A percentile compares a stretch with the other conserved stretches of the same genome.
Evolutionary conservation across 2,113 vertebrate species (phyloP).

Genomic region (Podiceps cristatus): DNA sequence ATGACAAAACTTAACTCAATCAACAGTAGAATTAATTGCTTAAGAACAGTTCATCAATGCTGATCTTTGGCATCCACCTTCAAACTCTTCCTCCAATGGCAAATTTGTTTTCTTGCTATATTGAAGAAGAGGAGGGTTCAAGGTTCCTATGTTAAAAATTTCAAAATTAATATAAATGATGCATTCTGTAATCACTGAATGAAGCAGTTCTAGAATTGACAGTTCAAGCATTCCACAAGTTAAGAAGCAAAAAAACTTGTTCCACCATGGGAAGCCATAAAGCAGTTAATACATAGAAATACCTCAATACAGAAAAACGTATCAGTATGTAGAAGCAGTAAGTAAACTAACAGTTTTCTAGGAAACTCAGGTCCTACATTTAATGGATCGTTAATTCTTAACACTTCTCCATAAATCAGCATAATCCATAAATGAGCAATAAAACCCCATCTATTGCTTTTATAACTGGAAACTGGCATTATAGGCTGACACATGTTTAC

Average conservation of each 20-base stretch:
- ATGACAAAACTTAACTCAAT: conserved; percentile 1
- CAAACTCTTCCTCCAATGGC: background rate
- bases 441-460: background rate
- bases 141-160: background rate
- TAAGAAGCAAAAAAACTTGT: background rate
- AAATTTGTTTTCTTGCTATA: background rate
- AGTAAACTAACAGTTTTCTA: background rate
- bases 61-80: background rate
- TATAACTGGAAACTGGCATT: background rate
- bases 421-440: conserved; percentile 8
- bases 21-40: conserved; percentile 38
- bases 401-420: conserved; percentile 20
- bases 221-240: conserved; percentile 6
- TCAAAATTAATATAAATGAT: background rate
- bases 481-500: conserved; percentile 10
- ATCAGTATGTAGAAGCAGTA: background rate
- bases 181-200: background rate
- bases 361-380: background rate
- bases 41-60: background rate
- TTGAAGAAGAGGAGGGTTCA: background rate
- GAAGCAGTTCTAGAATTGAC: background rate
- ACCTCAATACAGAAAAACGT: background rate
- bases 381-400: conserved; percentile 22
- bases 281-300: background rate
- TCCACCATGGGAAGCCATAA: background rate